These are phyloP conservation scores for Polymixis lichenea DNA, from an alignment of 2,888 invertebrate species.

Conservation along the genomic window DNA sequence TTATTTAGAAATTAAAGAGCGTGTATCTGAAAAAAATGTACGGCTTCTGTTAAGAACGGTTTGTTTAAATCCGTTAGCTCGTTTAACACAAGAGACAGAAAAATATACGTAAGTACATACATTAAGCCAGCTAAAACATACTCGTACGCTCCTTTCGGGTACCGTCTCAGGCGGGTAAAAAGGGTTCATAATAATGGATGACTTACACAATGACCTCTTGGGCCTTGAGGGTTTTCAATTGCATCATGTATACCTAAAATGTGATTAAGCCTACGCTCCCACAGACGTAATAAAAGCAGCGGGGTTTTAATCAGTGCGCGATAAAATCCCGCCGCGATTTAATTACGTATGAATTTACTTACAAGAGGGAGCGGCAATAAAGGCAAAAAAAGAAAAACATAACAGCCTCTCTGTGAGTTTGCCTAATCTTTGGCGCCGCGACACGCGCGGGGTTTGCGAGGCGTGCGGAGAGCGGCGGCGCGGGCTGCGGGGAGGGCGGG, in stretches of 20 bases:
- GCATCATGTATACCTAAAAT: neutral
- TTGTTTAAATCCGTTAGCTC: neutral
- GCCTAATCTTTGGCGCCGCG: slow-evolving; percentile 80
- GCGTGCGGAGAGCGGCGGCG: slow-evolving; percentile 70
- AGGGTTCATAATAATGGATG: neutral
- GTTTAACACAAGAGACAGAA: neutral
- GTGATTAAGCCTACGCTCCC: no score
- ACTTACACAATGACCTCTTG: neutral
- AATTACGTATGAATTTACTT: neutral
- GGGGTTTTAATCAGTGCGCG: no score
- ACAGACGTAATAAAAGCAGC: no score
- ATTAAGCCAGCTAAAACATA: neutral
- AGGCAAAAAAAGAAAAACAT: slow-evolving; percentile 3
- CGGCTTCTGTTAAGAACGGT: neutral
- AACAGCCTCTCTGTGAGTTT: neutral
- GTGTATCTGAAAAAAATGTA: neutral
- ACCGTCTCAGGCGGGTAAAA: neutral
- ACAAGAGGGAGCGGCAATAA: slow-evolving; percentile 2
- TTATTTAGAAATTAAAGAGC: neutral
- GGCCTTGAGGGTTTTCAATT: neutral
- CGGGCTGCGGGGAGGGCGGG: slow-evolving; percentile 74
- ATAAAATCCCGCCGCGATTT: no score
- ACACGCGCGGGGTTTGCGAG: slow-evolving; percentile 84
- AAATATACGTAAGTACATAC: neutral
- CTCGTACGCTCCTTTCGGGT: neutral